These are phyloP conservation scores for Paratilapia polleni DNA, from an alignment of 2,113 vertebrate genomes.

Conservation along the genomic window DNA sequence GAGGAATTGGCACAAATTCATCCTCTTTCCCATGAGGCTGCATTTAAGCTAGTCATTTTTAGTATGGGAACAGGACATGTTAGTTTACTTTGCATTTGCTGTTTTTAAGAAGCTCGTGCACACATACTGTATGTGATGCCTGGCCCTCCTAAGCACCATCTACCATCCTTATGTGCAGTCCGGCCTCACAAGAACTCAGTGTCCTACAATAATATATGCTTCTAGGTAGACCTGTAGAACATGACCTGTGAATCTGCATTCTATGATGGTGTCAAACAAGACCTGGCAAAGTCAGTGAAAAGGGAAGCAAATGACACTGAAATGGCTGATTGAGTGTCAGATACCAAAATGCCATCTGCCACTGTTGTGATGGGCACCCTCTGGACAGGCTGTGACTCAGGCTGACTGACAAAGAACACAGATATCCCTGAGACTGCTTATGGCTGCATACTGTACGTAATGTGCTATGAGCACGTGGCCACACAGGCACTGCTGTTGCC, in stretches of 20 bases:
- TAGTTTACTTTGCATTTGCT: not conserved
- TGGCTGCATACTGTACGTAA: conserved; percentile 11
- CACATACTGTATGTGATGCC: conserved; percentile 24
- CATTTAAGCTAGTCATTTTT: conserved; percentile 40
- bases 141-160: not conserved
- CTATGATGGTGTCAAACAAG: not conserved
- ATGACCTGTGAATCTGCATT: not conserved
- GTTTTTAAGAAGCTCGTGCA: not conserved
- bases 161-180: conserved; percentile 3
- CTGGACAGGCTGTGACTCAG: conserved; percentile 33
- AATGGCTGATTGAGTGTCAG: conserved; percentile 56
- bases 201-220: conserved; percentile 37
- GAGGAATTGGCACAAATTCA: conserved; percentile 36
- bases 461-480: conserved; percentile 29
- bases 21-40: conserved; percentile 36
- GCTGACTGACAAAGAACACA: conserved; percentile 45
- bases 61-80: conserved; percentile 4
- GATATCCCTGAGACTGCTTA: conserved; percentile 36
- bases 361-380: conserved; percentile 58
- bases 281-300: not conserved
- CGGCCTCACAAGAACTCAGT: conserved; percentile 42
- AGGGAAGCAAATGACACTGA: conserved; percentile 34
- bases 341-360: conserved; percentile 59
- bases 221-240: not conserved
- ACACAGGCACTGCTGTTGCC: conserved; percentile 13